These are phyloP conservation scores for Neopelma chrysocephalum DNA, from an alignment of 2,797 vertebrate species.

Conservation along the genomic window DNA sequence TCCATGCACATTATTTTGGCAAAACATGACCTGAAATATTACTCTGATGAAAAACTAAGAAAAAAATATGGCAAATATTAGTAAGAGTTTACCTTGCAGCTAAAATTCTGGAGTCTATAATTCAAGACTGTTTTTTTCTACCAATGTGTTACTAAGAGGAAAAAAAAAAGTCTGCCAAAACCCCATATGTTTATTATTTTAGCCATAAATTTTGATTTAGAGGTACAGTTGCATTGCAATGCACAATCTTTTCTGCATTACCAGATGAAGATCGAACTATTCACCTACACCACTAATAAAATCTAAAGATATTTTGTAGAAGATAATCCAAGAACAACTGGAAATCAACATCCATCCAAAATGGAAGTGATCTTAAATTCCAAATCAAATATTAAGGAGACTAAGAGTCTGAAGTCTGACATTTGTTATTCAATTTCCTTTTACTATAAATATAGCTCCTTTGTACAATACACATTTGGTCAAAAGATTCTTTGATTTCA, in stretches of 20 bases:
- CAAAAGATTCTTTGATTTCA: not conserved
- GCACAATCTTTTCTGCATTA: not conserved
- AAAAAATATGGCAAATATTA: not conserved
- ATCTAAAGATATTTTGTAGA: not conserved
- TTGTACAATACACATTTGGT: not conserved
- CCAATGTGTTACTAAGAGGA: not conserved
- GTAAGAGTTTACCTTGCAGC: not conserved
- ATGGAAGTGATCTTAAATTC: not conserved
- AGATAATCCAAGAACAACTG: not conserved
- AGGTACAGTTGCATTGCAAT: not conserved
- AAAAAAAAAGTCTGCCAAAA: not conserved
- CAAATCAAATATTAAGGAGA: not conserved
- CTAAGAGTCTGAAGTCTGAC: not conserved
- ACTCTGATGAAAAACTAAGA: not conserved
- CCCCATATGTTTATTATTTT: not conserved
- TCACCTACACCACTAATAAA: not conserved
- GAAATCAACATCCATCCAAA: not conserved
- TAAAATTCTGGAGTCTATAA: not conserved
- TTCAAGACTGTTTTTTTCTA: not conserved
- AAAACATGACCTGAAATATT: not conserved
- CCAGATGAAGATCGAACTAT: not conserved
- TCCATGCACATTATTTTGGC: not conserved
- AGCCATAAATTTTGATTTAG: not conserved
- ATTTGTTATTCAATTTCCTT: not conserved
- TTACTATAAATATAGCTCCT: not conserved